Conservation (phyloP, 1,140 invertebrate genomes). For the Lucilia cuprina region DNA sequence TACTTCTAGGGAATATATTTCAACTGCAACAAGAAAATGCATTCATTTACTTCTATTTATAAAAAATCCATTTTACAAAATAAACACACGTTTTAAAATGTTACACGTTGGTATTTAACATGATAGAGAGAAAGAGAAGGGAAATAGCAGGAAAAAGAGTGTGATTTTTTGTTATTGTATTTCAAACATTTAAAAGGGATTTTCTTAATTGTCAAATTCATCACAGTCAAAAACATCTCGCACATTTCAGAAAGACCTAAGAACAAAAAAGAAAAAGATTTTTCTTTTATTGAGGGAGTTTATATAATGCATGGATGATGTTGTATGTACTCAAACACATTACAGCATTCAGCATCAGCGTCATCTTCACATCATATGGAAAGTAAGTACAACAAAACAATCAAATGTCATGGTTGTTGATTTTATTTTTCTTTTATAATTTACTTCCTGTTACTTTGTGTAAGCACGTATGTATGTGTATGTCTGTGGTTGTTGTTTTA, state of each 20-base stretch:
- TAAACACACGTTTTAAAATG: not conserved
- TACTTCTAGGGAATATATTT: not conserved
- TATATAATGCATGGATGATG: not conserved
- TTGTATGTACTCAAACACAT: not conserved
- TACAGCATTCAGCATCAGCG: not conserved
- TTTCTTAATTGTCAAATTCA: conserved; percentile 14
- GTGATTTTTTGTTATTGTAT: not conserved
- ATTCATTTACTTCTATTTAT: not conserved
- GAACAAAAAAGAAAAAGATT: not conserved
- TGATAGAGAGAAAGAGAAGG: not conserved
- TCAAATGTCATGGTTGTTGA: not conserved
- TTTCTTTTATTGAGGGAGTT: not conserved
- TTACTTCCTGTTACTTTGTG: not conserved
- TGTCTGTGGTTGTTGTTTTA: not conserved
- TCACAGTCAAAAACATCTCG: not conserved
- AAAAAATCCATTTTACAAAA: not conserved
- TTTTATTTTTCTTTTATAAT: conserved; percentile 5
- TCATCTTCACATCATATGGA: not conserved
- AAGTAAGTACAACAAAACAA: not conserved
- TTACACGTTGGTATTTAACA: not conserved
- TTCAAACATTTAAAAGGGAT: not conserved
- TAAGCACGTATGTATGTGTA: too few relatives aligned
- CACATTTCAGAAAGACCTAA: not conserved
- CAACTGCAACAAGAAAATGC: not conserved
- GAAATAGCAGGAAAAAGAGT: not conserved